Base-by-base conservation (phyloP, 2,888 invertebrate species). In the Sialis fuliginosa region DNA sequence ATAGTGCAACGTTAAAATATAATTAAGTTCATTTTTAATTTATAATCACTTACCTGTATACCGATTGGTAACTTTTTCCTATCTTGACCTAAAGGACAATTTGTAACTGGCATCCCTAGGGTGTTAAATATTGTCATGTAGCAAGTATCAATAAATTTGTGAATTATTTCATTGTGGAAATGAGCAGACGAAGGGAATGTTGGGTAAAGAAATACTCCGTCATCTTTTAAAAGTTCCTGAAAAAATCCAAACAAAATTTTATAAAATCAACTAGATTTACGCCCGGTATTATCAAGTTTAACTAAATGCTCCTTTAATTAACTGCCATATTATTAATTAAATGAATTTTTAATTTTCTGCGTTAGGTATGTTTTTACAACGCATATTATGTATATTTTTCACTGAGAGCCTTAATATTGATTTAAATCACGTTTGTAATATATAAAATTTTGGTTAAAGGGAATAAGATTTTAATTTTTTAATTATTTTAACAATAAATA, bases 51-150 rank as follows among this genome's bases (percentile, higher is more conserved):
- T 51, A 79, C 71, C 60, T 79, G 72, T 10, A 74, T 68, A 12
- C 87, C 87, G 44, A 89, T 70, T 0, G 89, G 89, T 39, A 89
- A 62, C 1, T 85, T 82, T 39, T 76, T 71, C 0, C 68, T 67
- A 45, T 79, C 75, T n/a, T 86, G 62, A 1, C 82, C 85, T 47
- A 90, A 69, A 5, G 90, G 89, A 54, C 86, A 87, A 51, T 84
- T 82, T 1, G 90, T 90, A 0, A 81, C 86, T 0, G 91, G 91
- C 47, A 90, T 64, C 4, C 86, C 88, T 9, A 90, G 63, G 1
- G 81, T 75, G 60, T 89, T 91, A 62, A 90, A 89, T 51, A 89
- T 76, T 6, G 79, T 81, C 57, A 86, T 73, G 60, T 88, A 89
- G 22, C 79, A 75, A 56, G 78, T 78, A 66, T 88, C 83, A 45